phyloP scores from a whole-genome alignment of 2,113 vertebrate genomes.

The Crotalus horridus region DNA sequence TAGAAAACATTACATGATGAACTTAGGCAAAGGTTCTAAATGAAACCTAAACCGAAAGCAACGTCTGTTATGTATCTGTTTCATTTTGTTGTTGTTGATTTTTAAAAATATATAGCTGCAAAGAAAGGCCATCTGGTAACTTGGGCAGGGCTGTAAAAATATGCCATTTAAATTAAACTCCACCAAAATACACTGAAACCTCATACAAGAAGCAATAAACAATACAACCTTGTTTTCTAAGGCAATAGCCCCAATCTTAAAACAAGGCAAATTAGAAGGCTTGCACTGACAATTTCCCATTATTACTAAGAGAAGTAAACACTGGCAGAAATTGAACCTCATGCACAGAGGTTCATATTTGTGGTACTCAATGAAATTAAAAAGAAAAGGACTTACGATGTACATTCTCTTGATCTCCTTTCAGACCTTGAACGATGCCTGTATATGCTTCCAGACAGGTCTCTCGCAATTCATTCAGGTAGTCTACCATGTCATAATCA shows the following conservation, averaged over 20 bases:
- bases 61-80: not conserved
- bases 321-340: not conserved
- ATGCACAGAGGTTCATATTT: not conserved
- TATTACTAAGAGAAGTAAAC: not conserved
- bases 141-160: not conserved
- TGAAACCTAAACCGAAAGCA: not conserved
- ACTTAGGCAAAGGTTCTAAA: not conserved
- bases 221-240: not conserved
- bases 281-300: not conserved
- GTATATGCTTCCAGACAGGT: conserved; percentile 98
- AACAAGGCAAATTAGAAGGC: too few species aligned
- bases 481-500: conserved; percentile 99
- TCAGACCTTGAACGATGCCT: conserved; percentile 94
- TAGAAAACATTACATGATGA: not conserved
- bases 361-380: not conserved
- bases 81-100: not conserved
- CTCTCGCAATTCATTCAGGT: conserved; percentile 94
- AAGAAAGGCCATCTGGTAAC: not conserved
- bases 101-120: not conserved
- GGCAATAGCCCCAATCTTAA: too few species aligned
- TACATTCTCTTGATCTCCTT: conserved; percentile 98
- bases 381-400: conserved; percentile 83
- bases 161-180: not conserved
- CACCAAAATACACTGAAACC: not conserved
- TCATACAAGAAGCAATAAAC: not conserved